Percentiles rank a stretch among this genome's conserved stretches.
Evolutionary conservation across 2,888 invertebrate species (phyloP).

Genomic region (Clunio marinus): DNA sequence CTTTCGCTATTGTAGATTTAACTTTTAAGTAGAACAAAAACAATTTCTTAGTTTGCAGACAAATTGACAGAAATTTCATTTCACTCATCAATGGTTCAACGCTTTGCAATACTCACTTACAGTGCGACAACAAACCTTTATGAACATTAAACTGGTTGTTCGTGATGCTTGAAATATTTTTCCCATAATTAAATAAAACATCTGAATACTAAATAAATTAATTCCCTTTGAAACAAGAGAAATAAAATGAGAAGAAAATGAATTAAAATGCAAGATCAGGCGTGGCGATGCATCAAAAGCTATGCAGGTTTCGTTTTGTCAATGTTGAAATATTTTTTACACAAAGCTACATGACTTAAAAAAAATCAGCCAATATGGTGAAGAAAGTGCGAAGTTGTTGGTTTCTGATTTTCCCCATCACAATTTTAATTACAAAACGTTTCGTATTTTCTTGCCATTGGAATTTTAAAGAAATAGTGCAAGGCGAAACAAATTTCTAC

Average conservation of each 20-base stretch:
- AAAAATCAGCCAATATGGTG: background rate
- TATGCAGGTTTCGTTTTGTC: background rate
- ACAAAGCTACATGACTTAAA: too few relatives aligned
- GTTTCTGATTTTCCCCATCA: background rate
- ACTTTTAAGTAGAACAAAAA: too few relatives aligned
- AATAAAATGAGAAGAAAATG: background rate
- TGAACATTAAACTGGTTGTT: background rate
- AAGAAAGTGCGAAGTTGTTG: slow-evolving; percentile 30
- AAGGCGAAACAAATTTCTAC: too few relatives aligned
- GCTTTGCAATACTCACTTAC: background rate
- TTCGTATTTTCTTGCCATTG: background rate
- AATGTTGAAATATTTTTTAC: background rate
- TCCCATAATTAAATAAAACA: slow-evolving; percentile 34
- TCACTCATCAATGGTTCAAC: background rate
- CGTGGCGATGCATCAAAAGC: background rate
- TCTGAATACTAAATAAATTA: background rate
- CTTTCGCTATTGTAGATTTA: too few relatives aligned
- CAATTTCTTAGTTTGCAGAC: too few relatives aligned
- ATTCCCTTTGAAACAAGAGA: background rate
- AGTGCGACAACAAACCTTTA: background rate
- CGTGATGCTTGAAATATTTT: background rate
- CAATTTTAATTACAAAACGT: background rate
- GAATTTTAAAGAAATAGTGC: background rate
- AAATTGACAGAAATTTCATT: too few relatives aligned
- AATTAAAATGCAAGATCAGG: background rate